A percentile compares a stretch with the other conserved stretches of the same genome.
Conservation (phyloP, 2,888 invertebrate genomes). For the Conistra vaccinii region DNA sequence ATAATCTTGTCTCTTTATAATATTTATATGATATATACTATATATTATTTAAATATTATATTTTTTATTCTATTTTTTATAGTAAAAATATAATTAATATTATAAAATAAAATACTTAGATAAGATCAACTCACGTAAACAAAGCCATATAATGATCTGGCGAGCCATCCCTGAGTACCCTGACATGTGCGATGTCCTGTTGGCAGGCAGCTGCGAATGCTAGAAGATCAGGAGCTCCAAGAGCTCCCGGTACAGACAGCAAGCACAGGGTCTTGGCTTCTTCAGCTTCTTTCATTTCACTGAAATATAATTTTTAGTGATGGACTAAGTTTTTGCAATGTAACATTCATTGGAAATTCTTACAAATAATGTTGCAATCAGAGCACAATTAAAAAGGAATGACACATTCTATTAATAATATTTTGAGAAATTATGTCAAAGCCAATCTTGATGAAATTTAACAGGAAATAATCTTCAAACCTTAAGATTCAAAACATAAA, state of each 20-base stretch:
- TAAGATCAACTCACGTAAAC: constrained; percentile 92
- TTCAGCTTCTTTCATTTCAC: constrained; percentile 94
- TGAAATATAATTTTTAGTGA: constrained; percentile 72
- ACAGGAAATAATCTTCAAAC: neutral
- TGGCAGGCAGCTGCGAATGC: constrained; percentile 98
- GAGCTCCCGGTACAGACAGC: constrained; percentile 96
- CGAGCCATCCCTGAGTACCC: constrained; percentile 97
- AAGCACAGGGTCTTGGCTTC: constrained; percentile 97
- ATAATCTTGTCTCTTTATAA: too few species aligned
- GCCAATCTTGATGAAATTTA: neutral
- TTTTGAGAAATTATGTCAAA: neutral
- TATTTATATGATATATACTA: too few species aligned
- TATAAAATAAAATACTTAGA: too few species aligned
- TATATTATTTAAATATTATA: too few species aligned
- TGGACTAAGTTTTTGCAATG: neutral
- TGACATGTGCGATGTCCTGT: constrained; percentile 96
- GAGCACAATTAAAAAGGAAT: neutral
- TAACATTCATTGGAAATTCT: neutral
- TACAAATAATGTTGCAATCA: constrained; percentile 1
- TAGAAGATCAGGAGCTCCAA: constrained; percentile 98
- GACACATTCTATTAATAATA: neutral
- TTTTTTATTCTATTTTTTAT: too few species aligned
- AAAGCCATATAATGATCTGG: constrained; percentile 99
- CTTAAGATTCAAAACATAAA: neutral
- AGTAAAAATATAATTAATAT: too few species aligned